Evolutionary conservation across 2,888 invertebrate genomes (phyloP).

Genomic region (Ecdyonurus torrentis): DNA sequence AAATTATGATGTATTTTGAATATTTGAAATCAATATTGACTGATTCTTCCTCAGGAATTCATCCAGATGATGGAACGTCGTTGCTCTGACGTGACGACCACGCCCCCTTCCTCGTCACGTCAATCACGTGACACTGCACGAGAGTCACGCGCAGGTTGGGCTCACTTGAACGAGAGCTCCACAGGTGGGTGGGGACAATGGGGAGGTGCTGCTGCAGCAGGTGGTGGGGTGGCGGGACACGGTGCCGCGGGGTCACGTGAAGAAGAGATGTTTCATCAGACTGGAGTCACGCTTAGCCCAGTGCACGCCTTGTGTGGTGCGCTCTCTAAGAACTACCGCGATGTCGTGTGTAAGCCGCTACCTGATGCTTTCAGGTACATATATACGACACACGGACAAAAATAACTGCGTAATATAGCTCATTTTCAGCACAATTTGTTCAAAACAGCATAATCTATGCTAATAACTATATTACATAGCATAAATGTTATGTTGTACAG

Average conservation of each 20-base stretch:
- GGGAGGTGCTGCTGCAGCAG: not conserved
- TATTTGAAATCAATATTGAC: too few species aligned
- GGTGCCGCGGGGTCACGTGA: not conserved
- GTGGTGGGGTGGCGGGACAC: not conserved
- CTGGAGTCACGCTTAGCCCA: not conserved
- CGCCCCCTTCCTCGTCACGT: not conserved
- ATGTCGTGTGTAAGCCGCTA: conserved; percentile 46
- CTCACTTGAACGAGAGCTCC: not conserved
- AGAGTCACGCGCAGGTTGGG: not conserved
- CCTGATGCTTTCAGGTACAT: conserved; percentile 50
- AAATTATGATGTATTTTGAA: too few species aligned
- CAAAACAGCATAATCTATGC: too few species aligned
- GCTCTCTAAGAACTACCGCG: conserved; percentile 18
- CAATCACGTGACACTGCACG: not conserved
- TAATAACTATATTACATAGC: too few species aligned
- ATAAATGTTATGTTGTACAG: too few species aligned
- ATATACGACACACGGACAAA: too few species aligned
- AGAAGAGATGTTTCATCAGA: not conserved
- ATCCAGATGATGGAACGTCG: not conserved
- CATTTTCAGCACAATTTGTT: too few species aligned
- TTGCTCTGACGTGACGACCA: not conserved
- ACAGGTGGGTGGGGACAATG: not conserved
- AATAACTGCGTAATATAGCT: too few species aligned
- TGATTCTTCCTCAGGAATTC: not conserved
- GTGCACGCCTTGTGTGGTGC: conserved; percentile 1